Evolutionary conservation across 2,888 invertebrate genomes (phyloP).

Genomic region (Piscicola geometra): DNA sequence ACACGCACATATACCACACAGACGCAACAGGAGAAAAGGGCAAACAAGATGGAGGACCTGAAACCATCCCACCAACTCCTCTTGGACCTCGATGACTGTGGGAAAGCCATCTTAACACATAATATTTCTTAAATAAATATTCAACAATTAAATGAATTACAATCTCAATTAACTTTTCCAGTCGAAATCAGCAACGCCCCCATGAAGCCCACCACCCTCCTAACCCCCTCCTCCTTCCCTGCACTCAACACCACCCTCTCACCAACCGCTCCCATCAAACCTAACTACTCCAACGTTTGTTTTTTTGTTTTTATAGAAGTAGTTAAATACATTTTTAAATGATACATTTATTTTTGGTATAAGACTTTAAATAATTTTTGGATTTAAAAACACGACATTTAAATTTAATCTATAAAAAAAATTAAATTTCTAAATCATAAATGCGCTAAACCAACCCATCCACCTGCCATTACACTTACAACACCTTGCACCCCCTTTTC

Average conservation of each 20-base stretch:
- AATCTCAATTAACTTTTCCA: neutral
- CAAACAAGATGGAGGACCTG: slow-evolving; percentile 25
- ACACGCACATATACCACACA: slow-evolving; percentile 1
- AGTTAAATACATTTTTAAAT: neutral
- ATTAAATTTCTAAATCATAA: too few species aligned
- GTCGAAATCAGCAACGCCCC: neutral
- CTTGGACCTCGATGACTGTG: slow-evolving; percentile 72
- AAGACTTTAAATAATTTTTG: neutral
- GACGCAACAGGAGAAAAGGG: neutral
- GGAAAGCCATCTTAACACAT: too few species aligned
- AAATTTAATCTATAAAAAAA: neutral
- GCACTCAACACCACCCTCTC: neutral
- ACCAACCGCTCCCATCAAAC: slow-evolving; percentile 1
- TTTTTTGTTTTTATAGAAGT: too few species aligned
- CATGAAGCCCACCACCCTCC: neutral
- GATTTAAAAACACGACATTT: neutral
- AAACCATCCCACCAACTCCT: slow-evolving; percentile 72
- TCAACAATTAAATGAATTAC: too few species aligned
- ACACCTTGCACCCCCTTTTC: too few species aligned
- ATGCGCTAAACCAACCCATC: too few species aligned
- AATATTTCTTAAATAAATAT: too few species aligned
- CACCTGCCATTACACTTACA: too few species aligned
- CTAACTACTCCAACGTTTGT: slow-evolving; percentile 23
- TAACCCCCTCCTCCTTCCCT: slow-evolving; percentile 9
- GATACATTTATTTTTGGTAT: neutral